Evolutionary conservation across 1,140 invertebrate genomes (phyloP).

Genomic region (Trichonephila clavipes): DNA sequence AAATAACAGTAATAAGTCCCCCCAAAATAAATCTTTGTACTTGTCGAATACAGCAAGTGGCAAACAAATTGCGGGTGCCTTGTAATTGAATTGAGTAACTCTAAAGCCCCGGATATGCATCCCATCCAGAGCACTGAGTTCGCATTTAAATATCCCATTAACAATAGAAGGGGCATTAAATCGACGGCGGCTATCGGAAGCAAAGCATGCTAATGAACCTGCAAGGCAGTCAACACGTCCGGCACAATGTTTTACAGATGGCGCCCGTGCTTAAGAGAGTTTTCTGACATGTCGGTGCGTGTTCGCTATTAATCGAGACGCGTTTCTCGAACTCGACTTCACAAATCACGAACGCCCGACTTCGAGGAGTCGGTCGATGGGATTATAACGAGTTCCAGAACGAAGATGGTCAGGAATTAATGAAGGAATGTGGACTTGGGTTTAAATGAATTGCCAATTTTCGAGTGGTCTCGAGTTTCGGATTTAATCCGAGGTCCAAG

Average conservation of each 20-base stretch:
- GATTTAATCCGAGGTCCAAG: too few species aligned
- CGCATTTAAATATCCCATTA: slow-evolving; percentile 68
- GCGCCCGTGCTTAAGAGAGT: slow-evolving; percentile 35
- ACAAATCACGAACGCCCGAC: slow-evolving; percentile 25
- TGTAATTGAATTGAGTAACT: slow-evolving; percentile 53
- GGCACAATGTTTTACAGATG: slow-evolving; percentile 64
- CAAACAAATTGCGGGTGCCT: slow-evolving; percentile 19
- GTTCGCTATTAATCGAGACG: slow-evolving; percentile 54
- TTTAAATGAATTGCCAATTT: too few species aligned
- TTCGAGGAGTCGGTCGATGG: background rate
- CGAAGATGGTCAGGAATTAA: too few species aligned
- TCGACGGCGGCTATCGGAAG: slow-evolving; percentile 28
- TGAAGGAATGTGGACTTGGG: too few species aligned
- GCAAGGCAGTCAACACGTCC: slow-evolving; percentile 52
- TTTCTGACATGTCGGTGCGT: slow-evolving; percentile 14
- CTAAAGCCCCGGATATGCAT: slow-evolving; percentile 33
- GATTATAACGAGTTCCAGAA: too few species aligned
- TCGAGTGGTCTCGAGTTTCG: too few species aligned
- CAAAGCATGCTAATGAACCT: slow-evolving; percentile 57
- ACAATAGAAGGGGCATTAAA: slow-evolving; percentile 41
- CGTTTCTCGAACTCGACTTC: background rate
- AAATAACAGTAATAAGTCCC: background rate
- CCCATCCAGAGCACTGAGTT: background rate
- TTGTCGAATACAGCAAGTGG: background rate
- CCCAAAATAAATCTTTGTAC: background rate